Percentiles rank a stretch among this genome's conserved stretches.
Conservation (phyloP, 2,797 vertebrate genomes). For the Cetoscarus ocellatus region DNA sequence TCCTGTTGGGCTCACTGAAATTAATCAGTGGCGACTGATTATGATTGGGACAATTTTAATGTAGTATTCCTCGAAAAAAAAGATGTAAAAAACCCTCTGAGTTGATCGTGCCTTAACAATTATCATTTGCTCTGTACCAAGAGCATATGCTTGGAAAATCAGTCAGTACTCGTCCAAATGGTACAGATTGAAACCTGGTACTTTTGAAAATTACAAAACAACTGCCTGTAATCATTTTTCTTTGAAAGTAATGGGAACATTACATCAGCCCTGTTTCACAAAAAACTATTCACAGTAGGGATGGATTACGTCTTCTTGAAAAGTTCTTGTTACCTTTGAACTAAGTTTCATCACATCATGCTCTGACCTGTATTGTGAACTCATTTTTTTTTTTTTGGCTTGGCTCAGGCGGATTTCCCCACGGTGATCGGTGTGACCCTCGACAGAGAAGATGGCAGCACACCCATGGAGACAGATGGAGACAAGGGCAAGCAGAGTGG, state of each 20-base stretch:
- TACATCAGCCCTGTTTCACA: slow-evolving; percentile 37
- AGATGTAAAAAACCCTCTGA: no score
- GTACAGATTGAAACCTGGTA: slow-evolving; percentile 4
- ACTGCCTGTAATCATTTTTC: neutral
- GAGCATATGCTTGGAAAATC: no score
- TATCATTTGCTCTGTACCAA: no score
- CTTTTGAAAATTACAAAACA: slow-evolving; percentile 46
- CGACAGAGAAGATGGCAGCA: slow-evolving; percentile 96
- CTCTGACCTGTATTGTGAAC: neutral
- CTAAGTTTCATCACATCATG: neutral
- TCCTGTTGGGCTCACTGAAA: no score
- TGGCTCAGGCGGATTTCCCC: slow-evolving; percentile 95
- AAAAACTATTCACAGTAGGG: neutral
- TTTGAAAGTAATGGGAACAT: neutral
- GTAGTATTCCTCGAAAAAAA: no score
- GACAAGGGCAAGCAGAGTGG: slow-evolving; percentile 95
- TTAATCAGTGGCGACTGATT: no score
- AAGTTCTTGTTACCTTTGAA: neutral
- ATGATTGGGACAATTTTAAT: no score
- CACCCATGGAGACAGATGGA: slow-evolving; percentile 96
- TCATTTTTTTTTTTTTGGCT: neutral
- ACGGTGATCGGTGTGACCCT: slow-evolving; percentile 96
- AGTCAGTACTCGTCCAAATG: neutral
- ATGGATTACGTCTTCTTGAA: neutral
- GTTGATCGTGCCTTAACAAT: neutral